Percentiles rank a stretch among this genome's conserved stretches.
Conservation (phyloP, 2,888 invertebrate species). For the Sepioteuthis lessoniana region DNA sequence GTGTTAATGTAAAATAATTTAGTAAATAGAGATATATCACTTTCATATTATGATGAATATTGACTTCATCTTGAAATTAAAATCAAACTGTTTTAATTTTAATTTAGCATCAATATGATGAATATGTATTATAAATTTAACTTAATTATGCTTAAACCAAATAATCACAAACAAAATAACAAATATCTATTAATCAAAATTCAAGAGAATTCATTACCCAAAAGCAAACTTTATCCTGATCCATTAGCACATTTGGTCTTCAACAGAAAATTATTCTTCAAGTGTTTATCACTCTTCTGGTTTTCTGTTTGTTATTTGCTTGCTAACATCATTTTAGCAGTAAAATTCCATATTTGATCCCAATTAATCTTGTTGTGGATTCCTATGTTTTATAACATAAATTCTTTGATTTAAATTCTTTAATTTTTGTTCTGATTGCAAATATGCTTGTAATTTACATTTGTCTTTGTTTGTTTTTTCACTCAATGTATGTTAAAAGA, state of each 20-base stretch:
- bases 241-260: background rate
- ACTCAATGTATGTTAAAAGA: no score
- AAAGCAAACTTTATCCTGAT: background rate
- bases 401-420: background rate
- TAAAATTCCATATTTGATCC: background rate
- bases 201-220: background rate
- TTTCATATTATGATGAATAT: no score
- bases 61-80: no score
- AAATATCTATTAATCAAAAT: background rate
- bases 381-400: background rate
- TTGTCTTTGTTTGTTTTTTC: no score
- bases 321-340: background rate
- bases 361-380: background rate
- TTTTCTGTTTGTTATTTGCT: background rate
- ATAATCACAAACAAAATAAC: no score
- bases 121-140: no score
- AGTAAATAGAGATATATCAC: background rate
- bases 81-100: no score
- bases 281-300: background rate
- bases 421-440: background rate
- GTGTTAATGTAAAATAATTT: no score
- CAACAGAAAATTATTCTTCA: conserved; percentile 25
- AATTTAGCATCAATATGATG: no score
- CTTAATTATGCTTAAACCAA: no score
- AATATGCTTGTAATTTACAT: no score